Evolutionary conservation across 1,140 invertebrate species (phyloP).

Genomic region (Drosophila littoralis): DNA sequence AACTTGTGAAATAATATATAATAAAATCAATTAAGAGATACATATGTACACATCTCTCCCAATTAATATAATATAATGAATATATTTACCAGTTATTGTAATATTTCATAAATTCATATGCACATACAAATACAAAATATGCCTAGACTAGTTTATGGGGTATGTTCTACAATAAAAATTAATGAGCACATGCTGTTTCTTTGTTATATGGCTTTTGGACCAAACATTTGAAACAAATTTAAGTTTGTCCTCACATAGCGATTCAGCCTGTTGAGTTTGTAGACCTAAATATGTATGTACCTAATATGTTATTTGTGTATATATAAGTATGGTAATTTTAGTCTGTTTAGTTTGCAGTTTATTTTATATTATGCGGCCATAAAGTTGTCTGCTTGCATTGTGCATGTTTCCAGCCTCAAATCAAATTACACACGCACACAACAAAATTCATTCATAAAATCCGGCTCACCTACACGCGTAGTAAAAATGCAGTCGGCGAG

Average conservation of each 20-base stretch:
- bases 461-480: slow-evolving; percentile 79
- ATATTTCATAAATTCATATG: background rate
- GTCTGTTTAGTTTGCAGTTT: slow-evolving; percentile 20
- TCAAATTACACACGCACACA: slow-evolving; percentile 56
- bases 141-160: background rate
- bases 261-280: slow-evolving; percentile 18
- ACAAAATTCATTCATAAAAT: slow-evolving; percentile 76
- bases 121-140: background rate
- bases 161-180: slow-evolving; percentile 7
- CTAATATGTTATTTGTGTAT: background rate
- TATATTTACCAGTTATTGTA: no score
- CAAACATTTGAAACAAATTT: slow-evolving; percentile 9
- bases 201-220: background rate
- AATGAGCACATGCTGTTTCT: slow-evolving; percentile 6
- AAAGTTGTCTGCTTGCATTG: slow-evolving; percentile 34
- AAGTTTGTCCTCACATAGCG: slow-evolving; percentile 2
- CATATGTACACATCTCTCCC: no score
- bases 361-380: slow-evolving; percentile 28
- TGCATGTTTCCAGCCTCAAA: slow-evolving; percentile 24
- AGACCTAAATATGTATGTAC: slow-evolving; percentile 29
- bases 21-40: background rate
- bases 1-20: background rate
- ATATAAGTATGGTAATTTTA: background rate
- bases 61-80: no score
- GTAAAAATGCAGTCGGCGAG: slow-evolving; percentile 67